phyloP scores from a whole-genome alignment of 2,797 vertebrate genomes.

The Cossypha niveicapilla region DNA sequence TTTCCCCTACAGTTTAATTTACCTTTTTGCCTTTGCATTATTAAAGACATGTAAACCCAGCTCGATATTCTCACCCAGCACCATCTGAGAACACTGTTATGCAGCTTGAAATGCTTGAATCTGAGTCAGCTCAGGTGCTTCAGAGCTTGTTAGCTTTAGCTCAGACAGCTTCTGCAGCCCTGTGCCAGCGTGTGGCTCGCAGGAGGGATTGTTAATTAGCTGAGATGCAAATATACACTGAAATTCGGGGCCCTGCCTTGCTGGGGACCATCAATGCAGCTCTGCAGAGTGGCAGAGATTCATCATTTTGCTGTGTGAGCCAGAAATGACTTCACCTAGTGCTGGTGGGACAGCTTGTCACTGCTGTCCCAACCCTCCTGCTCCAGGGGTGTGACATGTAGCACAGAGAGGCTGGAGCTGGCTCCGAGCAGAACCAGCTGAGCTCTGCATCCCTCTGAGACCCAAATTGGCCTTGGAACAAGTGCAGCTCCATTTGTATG shows the following conservation, averaged over 20 bases:
- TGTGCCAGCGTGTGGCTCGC: not conserved
- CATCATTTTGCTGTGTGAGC: not conserved
- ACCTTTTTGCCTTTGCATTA: not conserved
- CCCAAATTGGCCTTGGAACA: not conserved
- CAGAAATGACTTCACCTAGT: not conserved
- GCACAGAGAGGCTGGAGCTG: not conserved
- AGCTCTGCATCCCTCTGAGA: not conserved
- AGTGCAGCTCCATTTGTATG: not conserved
- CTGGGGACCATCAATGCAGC: not conserved
- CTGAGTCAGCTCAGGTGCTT: not conserved
- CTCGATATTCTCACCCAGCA: not conserved
- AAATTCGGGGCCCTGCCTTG: not conserved
- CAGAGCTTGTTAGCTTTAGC: not conserved
- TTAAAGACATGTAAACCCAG: not conserved
- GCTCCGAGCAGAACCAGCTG: not conserved
- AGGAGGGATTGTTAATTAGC: not conserved
- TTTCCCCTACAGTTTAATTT: not conserved
- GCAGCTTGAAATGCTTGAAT: not conserved
- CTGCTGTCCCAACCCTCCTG: not conserved
- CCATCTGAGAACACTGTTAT: not conserved
- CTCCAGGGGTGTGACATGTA: not conserved
- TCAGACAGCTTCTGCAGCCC: not conserved
- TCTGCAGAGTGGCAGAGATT: not conserved
- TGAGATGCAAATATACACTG: not conserved
- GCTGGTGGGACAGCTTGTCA: not conserved